A percentile compares a stretch with the other conserved stretches of the same genome.
phyloP scores from a whole-genome alignment of 2,888 invertebrate genomes.

The Coleophora deauratella region DNA sequence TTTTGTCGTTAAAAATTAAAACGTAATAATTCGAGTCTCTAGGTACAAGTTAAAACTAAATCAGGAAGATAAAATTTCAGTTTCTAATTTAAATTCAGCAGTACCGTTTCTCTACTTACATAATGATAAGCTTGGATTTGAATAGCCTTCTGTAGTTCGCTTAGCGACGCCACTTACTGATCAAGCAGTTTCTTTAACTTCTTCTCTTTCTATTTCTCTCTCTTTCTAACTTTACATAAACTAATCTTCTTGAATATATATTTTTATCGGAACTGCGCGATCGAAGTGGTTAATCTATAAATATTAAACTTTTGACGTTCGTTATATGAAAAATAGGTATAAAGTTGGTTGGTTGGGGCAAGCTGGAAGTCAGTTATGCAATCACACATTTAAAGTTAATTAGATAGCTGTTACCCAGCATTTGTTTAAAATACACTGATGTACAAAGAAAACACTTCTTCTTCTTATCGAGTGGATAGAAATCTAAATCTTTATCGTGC shows the following conservation, averaged over 20 bases:
- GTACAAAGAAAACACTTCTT: too few species aligned
- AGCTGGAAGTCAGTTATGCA: slow-evolving; percentile 37
- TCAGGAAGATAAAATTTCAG: too few species aligned
- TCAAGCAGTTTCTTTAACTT: slow-evolving; percentile 29
- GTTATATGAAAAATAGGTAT: too few species aligned
- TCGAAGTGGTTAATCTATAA: slow-evolving; percentile 56
- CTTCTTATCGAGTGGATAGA: too few species aligned
- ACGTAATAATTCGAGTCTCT: too few species aligned
- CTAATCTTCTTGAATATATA: slow-evolving; percentile 1
- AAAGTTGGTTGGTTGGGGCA: too few species aligned
- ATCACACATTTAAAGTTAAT: slow-evolving; percentile 34
- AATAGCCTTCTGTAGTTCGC: slow-evolving; percentile 67
- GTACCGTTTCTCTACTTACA: too few species aligned
- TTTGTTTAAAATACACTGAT: neutral
- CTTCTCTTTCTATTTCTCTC: slow-evolving; percentile 3
- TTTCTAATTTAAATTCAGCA: too few species aligned
- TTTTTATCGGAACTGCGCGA: slow-evolving; percentile 33
- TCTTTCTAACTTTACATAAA: slow-evolving; percentile 6
- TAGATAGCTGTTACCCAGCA: slow-evolving; percentile 29
- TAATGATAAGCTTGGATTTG: slow-evolving; percentile 54
- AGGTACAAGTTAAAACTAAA: too few species aligned
- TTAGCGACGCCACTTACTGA: slow-evolving; percentile 46
- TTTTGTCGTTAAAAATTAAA: too few species aligned
- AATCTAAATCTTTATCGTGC: too few species aligned
- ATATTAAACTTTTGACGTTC: too few species aligned